Evolutionary conservation across 2,888 invertebrate genomes (phyloP).

Genomic region (Fragum whitleyi): DNA sequence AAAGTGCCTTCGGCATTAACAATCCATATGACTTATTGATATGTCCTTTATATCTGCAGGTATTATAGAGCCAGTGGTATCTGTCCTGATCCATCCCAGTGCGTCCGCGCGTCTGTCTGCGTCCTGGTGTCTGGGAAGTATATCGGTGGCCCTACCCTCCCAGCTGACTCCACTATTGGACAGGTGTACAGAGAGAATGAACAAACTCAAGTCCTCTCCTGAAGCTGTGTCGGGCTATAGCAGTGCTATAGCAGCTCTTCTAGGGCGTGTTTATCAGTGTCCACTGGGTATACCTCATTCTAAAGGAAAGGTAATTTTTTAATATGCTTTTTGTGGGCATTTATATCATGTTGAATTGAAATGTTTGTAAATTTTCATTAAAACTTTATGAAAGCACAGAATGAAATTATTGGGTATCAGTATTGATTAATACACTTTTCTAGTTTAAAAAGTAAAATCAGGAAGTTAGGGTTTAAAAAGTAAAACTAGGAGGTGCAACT

Average conservation of each 20-base stretch:
- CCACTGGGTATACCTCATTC: conserved; percentile 94
- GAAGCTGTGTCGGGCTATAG: conserved; percentile 92
- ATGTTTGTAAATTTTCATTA: too few species aligned
- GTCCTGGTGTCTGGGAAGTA: conserved; percentile 96
- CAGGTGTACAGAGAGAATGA: conserved; percentile 86
- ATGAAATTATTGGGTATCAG: too few species aligned
- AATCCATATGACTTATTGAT: too few species aligned
- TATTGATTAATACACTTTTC: too few species aligned
- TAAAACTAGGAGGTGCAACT: too few species aligned
- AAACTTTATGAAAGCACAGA: too few species aligned
- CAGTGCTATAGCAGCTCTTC: conserved; percentile 95
- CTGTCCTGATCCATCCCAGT: conserved; percentile 96
- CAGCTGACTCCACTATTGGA: conserved; percentile 97
- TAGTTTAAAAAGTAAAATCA: too few species aligned
- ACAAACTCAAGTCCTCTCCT: conserved; percentile 92
- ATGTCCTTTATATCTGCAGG: conserved; percentile 85
- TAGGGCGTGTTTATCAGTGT: conserved; percentile 93
- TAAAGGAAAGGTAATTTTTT: conserved; percentile 92
- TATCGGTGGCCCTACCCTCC: conserved; percentile 97
- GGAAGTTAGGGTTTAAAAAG: too few species aligned
- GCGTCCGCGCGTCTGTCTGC: conserved; percentile 96
- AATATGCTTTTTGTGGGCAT: not conserved
- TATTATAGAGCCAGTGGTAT: conserved; percentile 91
- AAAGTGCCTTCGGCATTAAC: too few species aligned
- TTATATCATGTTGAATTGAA: too few species aligned